These are phyloP conservation scores for Centrocercus urophasianus DNA, from an alignment of 2,113 vertebrate genomes.

Conservation along the genomic window DNA sequence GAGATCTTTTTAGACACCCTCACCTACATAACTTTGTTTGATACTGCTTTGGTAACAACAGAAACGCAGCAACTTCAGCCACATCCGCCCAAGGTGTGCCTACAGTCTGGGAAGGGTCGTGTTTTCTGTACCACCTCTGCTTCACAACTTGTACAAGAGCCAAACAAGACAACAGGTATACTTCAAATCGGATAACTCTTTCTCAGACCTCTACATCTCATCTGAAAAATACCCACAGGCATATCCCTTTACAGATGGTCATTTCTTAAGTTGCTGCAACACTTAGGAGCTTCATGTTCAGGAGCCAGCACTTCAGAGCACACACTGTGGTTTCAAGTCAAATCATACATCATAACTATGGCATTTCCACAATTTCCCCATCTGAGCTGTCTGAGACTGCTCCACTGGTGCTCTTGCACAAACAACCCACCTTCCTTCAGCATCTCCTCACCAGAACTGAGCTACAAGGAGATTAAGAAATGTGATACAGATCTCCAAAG, in stretches of 20 bases:
- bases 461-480: not conserved
- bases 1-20: not conserved
- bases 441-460: not conserved
- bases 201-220: not conserved
- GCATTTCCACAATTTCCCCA: conserved; percentile 22
- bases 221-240: not conserved
- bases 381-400: not conserved
- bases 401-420: not conserved
- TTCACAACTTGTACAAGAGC: not conserved
- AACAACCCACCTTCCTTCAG: not conserved
- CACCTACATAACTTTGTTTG: not conserved
- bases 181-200: not conserved
- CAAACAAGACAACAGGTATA: not conserved
- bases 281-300: not conserved
- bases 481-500: not conserved
- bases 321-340: conserved; percentile 31
- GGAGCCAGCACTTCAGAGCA: not conserved
- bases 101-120: not conserved
- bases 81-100: not conserved
- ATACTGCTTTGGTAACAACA: not conserved
- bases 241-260: not conserved
- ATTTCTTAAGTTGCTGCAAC: conserved; percentile 6
- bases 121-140: not conserved
- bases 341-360: conserved; percentile 3
- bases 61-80: not conserved